phyloP scores from a whole-genome alignment of 1,140 invertebrate genomes.

The Hydropsyche tenuis region DNA sequence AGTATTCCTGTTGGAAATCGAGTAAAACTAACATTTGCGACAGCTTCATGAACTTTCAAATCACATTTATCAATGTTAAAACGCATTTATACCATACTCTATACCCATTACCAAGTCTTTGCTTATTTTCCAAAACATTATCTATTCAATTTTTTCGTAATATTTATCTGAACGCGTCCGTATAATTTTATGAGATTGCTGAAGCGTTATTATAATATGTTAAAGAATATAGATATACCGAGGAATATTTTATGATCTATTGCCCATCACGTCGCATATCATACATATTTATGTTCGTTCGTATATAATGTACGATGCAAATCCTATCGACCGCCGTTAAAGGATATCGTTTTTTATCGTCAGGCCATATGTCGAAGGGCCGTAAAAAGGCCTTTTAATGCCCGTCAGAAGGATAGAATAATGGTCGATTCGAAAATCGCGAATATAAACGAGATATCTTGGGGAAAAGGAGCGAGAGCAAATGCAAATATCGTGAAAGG shows the following conservation, averaged over 20 bases:
- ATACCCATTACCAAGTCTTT: no score
- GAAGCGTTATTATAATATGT: neutral
- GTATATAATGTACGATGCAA: slow-evolving; percentile 9
- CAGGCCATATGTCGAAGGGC: neutral
- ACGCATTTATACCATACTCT: no score
- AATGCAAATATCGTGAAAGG: neutral
- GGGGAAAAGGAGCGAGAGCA: no score
- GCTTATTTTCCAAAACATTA: no score
- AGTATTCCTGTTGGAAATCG: slow-evolving; percentile 11
- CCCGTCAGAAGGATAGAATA: slow-evolving; percentile 16
- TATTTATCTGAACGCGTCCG: no score
- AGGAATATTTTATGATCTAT: slow-evolving; percentile 17
- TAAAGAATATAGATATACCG: neutral
- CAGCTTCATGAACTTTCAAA: neutral
- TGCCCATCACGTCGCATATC: slow-evolving; percentile 5
- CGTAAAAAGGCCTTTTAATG: slow-evolving; percentile 7
- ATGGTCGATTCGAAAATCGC: slow-evolving; percentile 6
- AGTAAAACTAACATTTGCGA: slow-evolving; percentile 6
- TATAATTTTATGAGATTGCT: slow-evolving; percentile 7
- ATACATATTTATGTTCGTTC: slow-evolving; percentile 18
- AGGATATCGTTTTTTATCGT: slow-evolving; percentile 19
- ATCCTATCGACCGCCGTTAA: slow-evolving; percentile 14
- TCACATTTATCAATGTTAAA: no score
- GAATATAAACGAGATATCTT: neutral
- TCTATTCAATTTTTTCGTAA: no score